Evolutionary conservation across 2,888 invertebrate species (phyloP).

Genomic region (Digitonthophagus gazella): DNA sequence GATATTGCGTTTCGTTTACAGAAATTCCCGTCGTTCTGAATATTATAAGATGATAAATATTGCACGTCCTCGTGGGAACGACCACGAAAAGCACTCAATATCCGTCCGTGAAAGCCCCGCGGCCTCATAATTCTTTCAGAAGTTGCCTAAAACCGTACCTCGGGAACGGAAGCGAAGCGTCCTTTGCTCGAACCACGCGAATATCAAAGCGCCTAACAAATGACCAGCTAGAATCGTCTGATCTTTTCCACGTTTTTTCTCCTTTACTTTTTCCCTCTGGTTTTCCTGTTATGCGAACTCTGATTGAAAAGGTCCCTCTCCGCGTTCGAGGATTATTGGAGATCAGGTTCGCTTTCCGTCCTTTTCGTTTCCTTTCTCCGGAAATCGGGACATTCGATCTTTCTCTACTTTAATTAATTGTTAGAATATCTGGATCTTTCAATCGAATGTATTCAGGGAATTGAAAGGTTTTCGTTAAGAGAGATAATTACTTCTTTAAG

Average conservation of each 20-base stretch:
- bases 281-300: not conserved
- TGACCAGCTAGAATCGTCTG: conserved; percentile 5
- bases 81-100: conserved; percentile 1
- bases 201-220: conserved; percentile 15
- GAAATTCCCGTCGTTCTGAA: too few species aligned
- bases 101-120: conserved; percentile 1
- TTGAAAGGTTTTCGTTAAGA: too few species aligned
- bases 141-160: not conserved
- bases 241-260: too few species aligned
- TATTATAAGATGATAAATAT: too few species aligned
- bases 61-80: not conserved
- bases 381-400: not conserved
- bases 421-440: not conserved
- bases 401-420: not conserved
- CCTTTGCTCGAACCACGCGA: not conserved
- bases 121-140: conserved; percentile 7
- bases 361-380: not conserved
- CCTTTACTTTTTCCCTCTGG: too few species aligned
- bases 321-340: not conserved
- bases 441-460: too few species aligned
- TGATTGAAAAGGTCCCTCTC: not conserved
- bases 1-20: not conserved
- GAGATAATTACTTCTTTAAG: too few species aligned
- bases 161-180: not conserved
- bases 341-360: not conserved